Evolutionary conservation across 2,888 invertebrate genomes (phyloP).

Genomic region (Chamaedrilus cognettii): DNA sequence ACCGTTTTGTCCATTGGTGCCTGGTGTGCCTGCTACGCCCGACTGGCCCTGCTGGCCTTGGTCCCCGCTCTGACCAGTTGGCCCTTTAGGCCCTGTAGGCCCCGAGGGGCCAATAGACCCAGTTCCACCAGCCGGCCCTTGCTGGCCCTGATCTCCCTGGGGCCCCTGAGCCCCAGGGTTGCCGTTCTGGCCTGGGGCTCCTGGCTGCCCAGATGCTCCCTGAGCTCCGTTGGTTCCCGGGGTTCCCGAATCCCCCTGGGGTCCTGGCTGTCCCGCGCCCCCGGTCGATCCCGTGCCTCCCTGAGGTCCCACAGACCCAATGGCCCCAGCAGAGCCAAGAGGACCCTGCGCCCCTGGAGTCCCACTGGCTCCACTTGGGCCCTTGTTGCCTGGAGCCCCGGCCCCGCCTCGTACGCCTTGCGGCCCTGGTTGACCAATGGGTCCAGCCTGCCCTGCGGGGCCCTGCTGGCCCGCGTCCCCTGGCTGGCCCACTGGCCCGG

Average conservation of each 20-base stretch:
- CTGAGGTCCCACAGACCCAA: neutral
- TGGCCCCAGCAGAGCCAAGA: neutral
- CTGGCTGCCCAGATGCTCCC: constrained; percentile 16
- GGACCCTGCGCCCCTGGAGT: constrained; percentile 9
- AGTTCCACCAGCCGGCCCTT: constrained; percentile 20
- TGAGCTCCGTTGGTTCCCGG: constrained; percentile 27
- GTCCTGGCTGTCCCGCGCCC: constrained; percentile 14
- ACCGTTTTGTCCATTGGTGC: constrained; percentile 21
- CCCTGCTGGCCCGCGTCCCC: constrained; percentile 23
- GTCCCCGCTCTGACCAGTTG: constrained; percentile 28
- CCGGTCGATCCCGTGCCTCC: constrained; percentile 8
- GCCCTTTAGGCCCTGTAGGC: constrained; percentile 43
- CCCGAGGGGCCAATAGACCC: constrained; percentile 25
- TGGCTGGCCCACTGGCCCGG: constrained; percentile 23
- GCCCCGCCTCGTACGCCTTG: neutral
- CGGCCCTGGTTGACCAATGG: neutral
- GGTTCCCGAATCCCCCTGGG: constrained; percentile 20
- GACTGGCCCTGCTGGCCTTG: neutral
- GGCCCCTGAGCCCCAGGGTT: neutral
- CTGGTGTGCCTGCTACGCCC: constrained; percentile 23
- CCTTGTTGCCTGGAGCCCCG: neutral
- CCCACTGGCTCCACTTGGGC: neutral
- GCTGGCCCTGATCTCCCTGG: constrained; percentile 1
- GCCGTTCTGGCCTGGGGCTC: constrained; percentile 4
- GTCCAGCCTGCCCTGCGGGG: constrained; percentile 24